Conservation (phyloP, 2,113 vertebrate genomes). For the Empidonax traillii region DNA sequence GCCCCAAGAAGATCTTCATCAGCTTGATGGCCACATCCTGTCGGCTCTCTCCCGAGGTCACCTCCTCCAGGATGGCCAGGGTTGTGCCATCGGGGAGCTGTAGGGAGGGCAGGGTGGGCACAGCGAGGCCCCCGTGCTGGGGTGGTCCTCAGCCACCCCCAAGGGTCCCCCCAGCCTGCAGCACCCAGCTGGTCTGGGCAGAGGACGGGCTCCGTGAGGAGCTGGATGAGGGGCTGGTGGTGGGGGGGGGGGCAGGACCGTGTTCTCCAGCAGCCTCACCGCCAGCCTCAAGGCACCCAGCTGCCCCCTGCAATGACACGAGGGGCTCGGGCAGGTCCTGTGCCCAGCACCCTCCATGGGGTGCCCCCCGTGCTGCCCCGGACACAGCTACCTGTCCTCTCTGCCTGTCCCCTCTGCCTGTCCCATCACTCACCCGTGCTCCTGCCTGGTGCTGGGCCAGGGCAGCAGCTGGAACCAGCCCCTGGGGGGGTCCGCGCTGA, state of each 20-base stretch:
- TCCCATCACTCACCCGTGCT: slow-evolving; percentile 72
- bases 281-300: slow-evolving; percentile 88
- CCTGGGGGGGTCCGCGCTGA: slow-evolving; percentile 71
- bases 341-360: accelerated
- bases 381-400: background rate
- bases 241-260: slow-evolving; percentile 76
- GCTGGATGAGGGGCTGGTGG: slow-evolving; percentile 84
- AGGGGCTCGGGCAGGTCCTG: background rate
- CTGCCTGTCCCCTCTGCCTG: background rate
- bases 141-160: background rate
- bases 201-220: slow-evolving; percentile 84
- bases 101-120: background rate
- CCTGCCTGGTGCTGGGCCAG: slow-evolving; percentile 76
- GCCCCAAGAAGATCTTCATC: slow-evolving; percentile 89
- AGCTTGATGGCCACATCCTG: slow-evolving; percentile 89
- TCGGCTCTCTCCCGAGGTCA: slow-evolving; percentile 83
- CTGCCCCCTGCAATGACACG: slow-evolving; percentile 59
- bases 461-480: slow-evolving; percentile 91
- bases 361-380: background rate
- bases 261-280: slow-evolving; percentile 83
- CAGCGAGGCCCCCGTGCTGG: accelerated
- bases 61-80: slow-evolving; percentile 86
- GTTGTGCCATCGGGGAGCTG: slow-evolving; percentile 77
- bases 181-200: slow-evolving; percentile 72
- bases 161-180: background rate